These are phyloP conservation scores for Ovis aries DNA, from an alignment of 2,113 vertebrate species.

Conservation along the genomic window DNA sequence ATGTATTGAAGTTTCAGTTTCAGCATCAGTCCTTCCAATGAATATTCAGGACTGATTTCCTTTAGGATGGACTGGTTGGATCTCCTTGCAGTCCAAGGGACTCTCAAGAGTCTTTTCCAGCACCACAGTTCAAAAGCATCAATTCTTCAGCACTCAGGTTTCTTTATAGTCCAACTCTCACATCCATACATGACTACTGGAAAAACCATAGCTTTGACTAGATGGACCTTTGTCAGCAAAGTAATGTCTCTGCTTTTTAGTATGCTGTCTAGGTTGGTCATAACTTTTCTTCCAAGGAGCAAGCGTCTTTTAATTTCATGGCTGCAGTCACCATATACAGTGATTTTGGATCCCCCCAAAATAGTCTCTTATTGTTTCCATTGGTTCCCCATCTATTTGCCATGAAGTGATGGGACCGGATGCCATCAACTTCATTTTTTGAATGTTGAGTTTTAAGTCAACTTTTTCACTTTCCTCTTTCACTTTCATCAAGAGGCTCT, in stretches of 20 bases:
- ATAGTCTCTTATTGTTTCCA: neutral
- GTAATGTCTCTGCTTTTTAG: neutral
- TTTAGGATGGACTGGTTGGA: neutral
- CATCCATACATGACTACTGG: neutral
- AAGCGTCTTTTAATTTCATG: neutral
- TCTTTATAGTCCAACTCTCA: neutral
- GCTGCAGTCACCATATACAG: neutral
- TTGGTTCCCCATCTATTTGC: neutral
- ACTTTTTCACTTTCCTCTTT: neutral
- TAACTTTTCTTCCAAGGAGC: neutral
- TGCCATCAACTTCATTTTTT: neutral
- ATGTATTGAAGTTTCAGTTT: neutral
- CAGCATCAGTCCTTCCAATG: neutral
- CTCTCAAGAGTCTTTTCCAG: neutral
- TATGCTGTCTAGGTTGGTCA: neutral
- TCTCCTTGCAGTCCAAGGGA: neutral
- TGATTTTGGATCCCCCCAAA: neutral
- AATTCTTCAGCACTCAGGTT: rapidly evolving
- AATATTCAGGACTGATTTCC: neutral
- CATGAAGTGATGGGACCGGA: neutral
- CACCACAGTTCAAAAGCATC: neutral
- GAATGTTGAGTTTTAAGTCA: neutral
- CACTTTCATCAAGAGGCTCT: neutral
- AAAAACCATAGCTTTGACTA: neutral
- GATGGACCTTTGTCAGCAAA: neutral